Conservation (phyloP, 23 tunicate genomes). For the Aplidium turbinatum region DNA sequence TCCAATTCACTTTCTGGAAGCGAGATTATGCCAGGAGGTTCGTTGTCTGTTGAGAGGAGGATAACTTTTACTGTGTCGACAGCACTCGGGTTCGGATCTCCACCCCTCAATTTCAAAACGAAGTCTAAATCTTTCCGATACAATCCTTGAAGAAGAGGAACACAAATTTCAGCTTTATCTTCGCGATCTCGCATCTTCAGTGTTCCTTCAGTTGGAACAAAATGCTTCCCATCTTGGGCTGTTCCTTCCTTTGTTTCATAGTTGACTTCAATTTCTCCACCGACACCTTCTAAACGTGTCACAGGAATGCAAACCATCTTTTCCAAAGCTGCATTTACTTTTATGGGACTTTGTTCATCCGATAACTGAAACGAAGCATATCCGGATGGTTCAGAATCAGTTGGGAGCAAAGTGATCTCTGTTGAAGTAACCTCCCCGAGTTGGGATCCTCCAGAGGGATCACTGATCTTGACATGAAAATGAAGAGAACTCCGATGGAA, state of each 20-base stretch:
- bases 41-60: conserved; percentile 49
- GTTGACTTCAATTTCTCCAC: conserved; percentile 2
- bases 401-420: conserved; percentile 29
- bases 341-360: background rate
- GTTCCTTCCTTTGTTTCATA: conserved; percentile 22
- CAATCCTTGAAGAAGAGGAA: conserved; percentile 7
- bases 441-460: conserved; percentile 24
- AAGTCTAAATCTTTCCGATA: conserved; percentile 30
- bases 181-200: conserved; percentile 11
- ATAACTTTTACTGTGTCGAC: background rate
- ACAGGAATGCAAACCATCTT: background rate
- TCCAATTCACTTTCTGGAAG: background rate
- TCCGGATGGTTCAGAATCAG: conserved; percentile 30
- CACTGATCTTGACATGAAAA: conserved; percentile 43
- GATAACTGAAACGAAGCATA: background rate
- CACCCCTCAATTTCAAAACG: background rate
- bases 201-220: background rate
- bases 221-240: conserved; percentile 29
- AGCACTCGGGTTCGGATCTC: background rate
- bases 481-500: conserved; percentile 9
- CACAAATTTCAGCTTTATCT: background rate
- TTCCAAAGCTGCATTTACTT: background rate
- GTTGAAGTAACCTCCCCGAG: background rate
- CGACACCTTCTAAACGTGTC: conserved; percentile 13
- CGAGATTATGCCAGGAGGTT: conserved; percentile 22